Conservation (phyloP, 2,113 vertebrate species). For the Amblyopsis rosae region DNA sequence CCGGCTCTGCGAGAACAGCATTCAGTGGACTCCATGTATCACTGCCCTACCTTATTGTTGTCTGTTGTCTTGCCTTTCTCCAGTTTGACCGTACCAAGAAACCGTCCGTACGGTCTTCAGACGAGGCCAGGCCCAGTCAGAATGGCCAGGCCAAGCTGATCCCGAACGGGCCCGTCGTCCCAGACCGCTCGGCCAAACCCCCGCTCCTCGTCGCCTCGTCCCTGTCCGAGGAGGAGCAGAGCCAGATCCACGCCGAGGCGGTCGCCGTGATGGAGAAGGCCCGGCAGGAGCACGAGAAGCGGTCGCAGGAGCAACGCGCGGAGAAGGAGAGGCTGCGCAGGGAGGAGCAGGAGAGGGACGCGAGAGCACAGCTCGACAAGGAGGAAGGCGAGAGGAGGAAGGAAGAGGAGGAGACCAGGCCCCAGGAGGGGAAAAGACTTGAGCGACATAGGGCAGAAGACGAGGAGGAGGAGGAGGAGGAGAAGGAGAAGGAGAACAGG, state of each 20-base stretch:
- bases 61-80: slow-evolving; percentile 6
- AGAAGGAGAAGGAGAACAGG: slow-evolving; percentile 64
- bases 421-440: slow-evolving; percentile 38
- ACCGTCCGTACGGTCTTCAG: slow-evolving; percentile 74
- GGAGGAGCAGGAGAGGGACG: slow-evolving; percentile 65
- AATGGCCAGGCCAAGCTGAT: slow-evolving; percentile 59
- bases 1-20: too few species aligned
- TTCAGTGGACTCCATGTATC: neutral
- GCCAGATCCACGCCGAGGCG: slow-evolving; percentile 78
- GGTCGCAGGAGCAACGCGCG: slow-evolving; percentile 59
- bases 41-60: neutral
- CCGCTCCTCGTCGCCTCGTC: slow-evolving; percentile 13
- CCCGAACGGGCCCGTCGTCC: slow-evolving; percentile 77
- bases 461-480: slow-evolving; percentile 34
- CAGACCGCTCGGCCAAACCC: slow-evolving; percentile 88
- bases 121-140: slow-evolving; percentile 64
- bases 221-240: slow-evolving; percentile 83
- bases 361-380: slow-evolving; percentile 68
- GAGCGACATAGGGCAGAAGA: slow-evolving; percentile 26
- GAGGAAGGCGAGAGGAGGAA: slow-evolving; percentile 70
- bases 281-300: slow-evolving; percentile 80
- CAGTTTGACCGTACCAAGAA: slow-evolving; percentile 95
- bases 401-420: slow-evolving; percentile 62
- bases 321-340: slow-evolving; percentile 53
- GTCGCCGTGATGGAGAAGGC: slow-evolving; percentile 79